These are phyloP conservation scores for Drosophila hawaiiensis DNA, from an alignment of 2,888 invertebrate genomes.

Conservation along the genomic window DNA sequence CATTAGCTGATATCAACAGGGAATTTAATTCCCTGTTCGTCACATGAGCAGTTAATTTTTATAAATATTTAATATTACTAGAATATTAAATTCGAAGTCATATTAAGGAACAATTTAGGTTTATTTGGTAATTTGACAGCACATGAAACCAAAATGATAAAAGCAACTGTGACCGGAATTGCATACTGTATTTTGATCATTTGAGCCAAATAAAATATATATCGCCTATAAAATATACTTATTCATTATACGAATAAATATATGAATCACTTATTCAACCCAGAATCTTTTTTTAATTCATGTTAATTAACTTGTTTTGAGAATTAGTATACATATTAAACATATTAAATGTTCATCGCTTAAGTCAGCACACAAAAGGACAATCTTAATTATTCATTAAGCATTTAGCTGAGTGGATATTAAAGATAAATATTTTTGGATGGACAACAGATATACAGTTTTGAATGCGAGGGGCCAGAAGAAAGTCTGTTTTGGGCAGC, in stretches of 20 bases:
- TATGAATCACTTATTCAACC: background rate
- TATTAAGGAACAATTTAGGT: too few species aligned
- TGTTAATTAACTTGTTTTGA: background rate
- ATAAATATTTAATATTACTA: background rate
- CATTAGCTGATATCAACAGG: background rate
- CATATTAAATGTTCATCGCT: background rate
- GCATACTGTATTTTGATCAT: background rate
- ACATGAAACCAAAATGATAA: background rate
- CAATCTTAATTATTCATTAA: background rate
- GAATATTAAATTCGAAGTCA: background rate
- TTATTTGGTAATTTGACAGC: background rate
- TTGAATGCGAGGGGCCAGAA: background rate
- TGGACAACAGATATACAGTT: constrained; percentile 4
- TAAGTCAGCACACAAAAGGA: background rate
- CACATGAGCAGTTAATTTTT: background rate
- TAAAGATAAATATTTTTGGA: constrained; percentile 22
- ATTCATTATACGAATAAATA: too few species aligned
- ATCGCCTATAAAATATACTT: too few species aligned
- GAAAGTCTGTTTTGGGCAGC: background rate
- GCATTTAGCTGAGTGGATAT: constrained; percentile 1
- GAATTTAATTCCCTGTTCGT: background rate
- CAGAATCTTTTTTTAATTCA: background rate
- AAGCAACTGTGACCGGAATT: background rate
- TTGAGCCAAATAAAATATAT: too few species aligned
- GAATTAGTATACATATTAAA: background rate